Percentiles rank a stretch among this genome's conserved stretches.
These are phyloP conservation scores for Gopherus flavomarginatus DNA, from an alignment of 2,113 vertebrate species.

Conservation along the genomic window DNA sequence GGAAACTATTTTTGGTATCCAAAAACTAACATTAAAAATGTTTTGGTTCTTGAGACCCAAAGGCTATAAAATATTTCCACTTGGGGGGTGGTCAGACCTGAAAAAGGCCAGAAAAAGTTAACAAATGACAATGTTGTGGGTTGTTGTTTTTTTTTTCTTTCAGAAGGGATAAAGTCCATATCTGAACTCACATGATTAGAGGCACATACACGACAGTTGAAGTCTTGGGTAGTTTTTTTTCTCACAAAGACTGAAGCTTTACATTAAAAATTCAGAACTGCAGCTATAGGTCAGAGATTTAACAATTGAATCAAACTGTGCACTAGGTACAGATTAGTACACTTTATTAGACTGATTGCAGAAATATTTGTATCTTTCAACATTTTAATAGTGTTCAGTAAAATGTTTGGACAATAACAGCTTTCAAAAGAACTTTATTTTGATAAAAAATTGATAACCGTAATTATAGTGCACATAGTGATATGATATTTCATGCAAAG, in stretches of 20 bases:
- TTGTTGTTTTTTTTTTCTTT: too few species aligned
- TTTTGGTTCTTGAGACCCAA: too few species aligned
- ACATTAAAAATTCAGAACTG: constrained; percentile 32
- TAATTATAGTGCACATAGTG: neutral
- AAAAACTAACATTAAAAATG: too few species aligned
- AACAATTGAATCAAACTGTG: constrained; percentile 18
- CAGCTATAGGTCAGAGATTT: neutral
- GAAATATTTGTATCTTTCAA: neutral
- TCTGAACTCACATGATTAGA: constrained; percentile 2
- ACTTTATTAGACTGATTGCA: neutral
- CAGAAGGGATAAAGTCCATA: neutral
- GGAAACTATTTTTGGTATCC: too few species aligned
- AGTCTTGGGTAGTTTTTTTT: neutral
- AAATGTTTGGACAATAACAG: neutral
- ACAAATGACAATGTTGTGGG: too few species aligned
- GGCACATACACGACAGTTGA: constrained; percentile 4
- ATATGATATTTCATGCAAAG: neutral
- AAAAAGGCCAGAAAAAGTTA: too few species aligned
- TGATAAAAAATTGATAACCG: neutral
- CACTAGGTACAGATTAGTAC: neutral
- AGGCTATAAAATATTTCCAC: too few species aligned
- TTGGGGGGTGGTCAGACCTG: too few species aligned
- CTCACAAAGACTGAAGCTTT: neutral
- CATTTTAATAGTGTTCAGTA: neutral
- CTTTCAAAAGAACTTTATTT: neutral